Percentiles rank a stretch among this genome's conserved stretches.
phyloP scores from a whole-genome alignment of 23 tunicate genomes.

The Trididemnum miniatum region DNA sequence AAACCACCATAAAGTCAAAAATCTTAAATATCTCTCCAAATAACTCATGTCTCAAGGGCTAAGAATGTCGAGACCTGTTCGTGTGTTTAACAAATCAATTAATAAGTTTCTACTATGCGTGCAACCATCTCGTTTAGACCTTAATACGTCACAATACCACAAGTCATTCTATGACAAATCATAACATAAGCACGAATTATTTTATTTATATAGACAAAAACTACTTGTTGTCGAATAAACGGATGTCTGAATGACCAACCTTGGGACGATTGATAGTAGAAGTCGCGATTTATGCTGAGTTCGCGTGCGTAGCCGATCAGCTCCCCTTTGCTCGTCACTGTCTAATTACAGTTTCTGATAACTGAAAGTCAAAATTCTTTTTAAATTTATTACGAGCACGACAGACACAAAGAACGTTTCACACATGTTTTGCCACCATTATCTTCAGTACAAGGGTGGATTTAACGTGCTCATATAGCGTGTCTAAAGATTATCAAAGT shows the following conservation, averaged over 20 bases:
- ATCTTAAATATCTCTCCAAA: not conserved
- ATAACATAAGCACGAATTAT: not conserved
- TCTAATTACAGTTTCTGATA: slow-evolving; percentile 1
- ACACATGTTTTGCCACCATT: not conserved
- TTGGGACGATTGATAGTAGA: not conserved
- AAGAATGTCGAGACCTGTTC: too few relatives aligned
- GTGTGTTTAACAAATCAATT: too few relatives aligned
- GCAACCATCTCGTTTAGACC: not conserved
- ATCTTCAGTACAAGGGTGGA: not conserved
- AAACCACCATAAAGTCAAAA: too few relatives aligned
- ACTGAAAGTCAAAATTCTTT: slow-evolving; percentile 9
- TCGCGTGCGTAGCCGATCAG: slow-evolving; percentile 4
- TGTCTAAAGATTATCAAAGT: too few relatives aligned
- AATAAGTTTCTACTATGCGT: too few relatives aligned
- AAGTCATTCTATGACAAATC: too few relatives aligned
- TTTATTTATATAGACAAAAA: not conserved
- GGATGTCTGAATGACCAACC: not conserved
- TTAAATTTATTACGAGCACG: too few relatives aligned
- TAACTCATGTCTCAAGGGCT: not conserved
- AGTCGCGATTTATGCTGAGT: not conserved
- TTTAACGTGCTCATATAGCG: not conserved
- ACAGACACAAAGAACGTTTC: too few relatives aligned
- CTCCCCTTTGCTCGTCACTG: not conserved
- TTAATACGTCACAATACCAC: too few relatives aligned
- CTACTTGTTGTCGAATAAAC: not conserved